Percentiles rank a stretch among this genome's conserved stretches.
Conservation (phyloP, 2,797 vertebrate species). For the Echiichthys vipera region DNA sequence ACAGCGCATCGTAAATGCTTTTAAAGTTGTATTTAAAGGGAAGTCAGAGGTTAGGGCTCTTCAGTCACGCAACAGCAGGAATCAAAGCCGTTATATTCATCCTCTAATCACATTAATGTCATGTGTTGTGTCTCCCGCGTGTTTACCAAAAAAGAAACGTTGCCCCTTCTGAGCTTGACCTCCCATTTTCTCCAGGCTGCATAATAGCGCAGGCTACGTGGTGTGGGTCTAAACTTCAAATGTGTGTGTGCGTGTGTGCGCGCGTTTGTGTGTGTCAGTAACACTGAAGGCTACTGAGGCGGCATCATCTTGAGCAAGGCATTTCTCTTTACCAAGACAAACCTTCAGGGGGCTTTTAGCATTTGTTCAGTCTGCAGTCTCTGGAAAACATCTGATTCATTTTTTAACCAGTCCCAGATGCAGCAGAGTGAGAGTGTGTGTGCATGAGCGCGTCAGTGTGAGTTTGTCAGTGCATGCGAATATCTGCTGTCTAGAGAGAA, state of each 20-base stretch:
- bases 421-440: conserved; percentile 75
- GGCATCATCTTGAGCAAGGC: conserved; percentile 79
- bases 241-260: conserved; percentile 18
- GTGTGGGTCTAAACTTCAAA: conserved; percentile 63
- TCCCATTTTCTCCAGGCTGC: conserved; percentile 82
- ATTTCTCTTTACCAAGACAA: conserved; percentile 83
- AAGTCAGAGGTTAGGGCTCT: conserved; percentile 17
- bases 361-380: conserved; percentile 88
- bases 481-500: conserved; percentile 62
- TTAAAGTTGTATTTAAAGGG: conserved; percentile 12
- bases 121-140: conserved; percentile 80
- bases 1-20: background rate
- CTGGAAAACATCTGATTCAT: conserved; percentile 93
- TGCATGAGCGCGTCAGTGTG: conserved; percentile 67
- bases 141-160: conserved; percentile 74
- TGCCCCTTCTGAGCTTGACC: conserved; percentile 72
- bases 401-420: conserved; percentile 90
- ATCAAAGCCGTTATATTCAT: conserved; percentile 71
- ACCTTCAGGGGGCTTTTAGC: conserved; percentile 89
- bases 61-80: conserved; percentile 47
- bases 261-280: conserved; percentile 16
- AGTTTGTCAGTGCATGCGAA: conserved; percentile 75
- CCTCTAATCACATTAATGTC: conserved; percentile 80
- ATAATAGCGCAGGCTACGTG: conserved; percentile 81
- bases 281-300: conserved; percentile 67